phyloP scores from a whole-genome alignment of 92 coral and sea anemone species.

The Palythoa caribaeorum region DNA sequence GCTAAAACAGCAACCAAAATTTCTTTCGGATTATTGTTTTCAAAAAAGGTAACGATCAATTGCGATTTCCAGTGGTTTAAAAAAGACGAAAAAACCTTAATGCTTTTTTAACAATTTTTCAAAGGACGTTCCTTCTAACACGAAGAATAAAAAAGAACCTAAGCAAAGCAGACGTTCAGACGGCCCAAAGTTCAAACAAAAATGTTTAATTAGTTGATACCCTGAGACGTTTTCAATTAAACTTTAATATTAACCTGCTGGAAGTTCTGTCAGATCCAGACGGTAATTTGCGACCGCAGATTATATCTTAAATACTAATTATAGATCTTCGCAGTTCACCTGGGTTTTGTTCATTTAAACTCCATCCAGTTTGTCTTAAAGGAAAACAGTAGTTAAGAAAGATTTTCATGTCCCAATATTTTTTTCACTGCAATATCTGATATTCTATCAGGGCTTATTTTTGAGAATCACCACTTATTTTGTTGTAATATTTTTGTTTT shows the following conservation, averaged over 20 bases:
- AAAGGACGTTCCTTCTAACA: neutral
- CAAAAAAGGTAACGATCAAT: neutral
- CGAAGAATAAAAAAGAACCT: neutral
- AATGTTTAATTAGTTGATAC: neutral
- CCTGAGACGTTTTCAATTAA: slow-evolving; percentile 48
- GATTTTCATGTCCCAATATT: neutral
- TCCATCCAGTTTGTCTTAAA: neutral
- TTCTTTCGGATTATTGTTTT: neutral
- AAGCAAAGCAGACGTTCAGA: neutral
- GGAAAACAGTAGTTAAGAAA: neutral
- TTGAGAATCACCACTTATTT: neutral
- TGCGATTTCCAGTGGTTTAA: neutral
- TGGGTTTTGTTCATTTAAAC: neutral
- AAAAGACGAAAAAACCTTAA: neutral
- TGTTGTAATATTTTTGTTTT: neutral
- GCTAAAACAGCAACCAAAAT: slow-evolving; percentile 2
- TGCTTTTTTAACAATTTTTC: neutral
- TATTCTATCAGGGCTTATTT: no score
- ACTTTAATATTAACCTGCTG: slow-evolving; percentile 35
- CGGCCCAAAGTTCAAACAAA: neutral
- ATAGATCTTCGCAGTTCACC: neutral
- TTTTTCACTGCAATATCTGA: no score
- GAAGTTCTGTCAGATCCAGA: neutral
- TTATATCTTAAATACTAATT: neutral
- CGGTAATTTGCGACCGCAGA: neutral